A percentile compares a stretch with the other conserved stretches of the same genome.
Evolutionary conservation across 2,113 vertebrate species (phyloP).

Genomic region (Pica pica): DNA sequence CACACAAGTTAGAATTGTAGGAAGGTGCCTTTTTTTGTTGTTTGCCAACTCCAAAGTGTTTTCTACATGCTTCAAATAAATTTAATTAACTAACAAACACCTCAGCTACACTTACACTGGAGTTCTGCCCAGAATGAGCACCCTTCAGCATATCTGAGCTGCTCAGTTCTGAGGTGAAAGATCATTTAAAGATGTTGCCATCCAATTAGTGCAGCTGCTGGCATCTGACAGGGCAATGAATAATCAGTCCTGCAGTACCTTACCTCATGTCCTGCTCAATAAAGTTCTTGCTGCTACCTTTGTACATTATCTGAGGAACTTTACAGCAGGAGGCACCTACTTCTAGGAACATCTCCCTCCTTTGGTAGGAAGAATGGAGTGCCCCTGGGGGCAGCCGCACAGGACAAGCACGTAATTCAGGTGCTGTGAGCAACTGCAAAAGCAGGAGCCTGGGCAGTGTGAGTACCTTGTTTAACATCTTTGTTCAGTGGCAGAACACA

Average conservation of each 20-base stretch:
- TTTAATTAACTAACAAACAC: not conserved
- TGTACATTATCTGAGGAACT: not conserved
- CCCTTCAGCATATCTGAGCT: not conserved
- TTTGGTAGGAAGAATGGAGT: not conserved
- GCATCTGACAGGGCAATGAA: not conserved
- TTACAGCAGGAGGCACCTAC: not conserved
- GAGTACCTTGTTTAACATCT: not conserved
- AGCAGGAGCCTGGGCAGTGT: not conserved
- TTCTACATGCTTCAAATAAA: not conserved
- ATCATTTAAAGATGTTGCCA: not conserved
- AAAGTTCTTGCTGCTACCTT: not conserved
- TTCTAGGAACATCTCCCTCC: not conserved
- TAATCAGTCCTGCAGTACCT: not conserved
- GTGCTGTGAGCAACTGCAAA: not conserved
- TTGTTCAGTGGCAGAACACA: not conserved
- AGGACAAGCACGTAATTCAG: not conserved
- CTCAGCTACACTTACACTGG: not conserved
- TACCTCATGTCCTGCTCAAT: not conserved
- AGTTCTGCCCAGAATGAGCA: not conserved
- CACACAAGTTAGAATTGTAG: not conserved
- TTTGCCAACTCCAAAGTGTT: not conserved
- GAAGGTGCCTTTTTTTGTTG: not conserved
- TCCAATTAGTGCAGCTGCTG: not conserved
- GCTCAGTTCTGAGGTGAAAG: not conserved
- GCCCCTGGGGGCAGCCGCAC: accelerated